Conservation (phyloP, 2,113 vertebrate genomes). For the Eonycteris spelaea region DNA sequence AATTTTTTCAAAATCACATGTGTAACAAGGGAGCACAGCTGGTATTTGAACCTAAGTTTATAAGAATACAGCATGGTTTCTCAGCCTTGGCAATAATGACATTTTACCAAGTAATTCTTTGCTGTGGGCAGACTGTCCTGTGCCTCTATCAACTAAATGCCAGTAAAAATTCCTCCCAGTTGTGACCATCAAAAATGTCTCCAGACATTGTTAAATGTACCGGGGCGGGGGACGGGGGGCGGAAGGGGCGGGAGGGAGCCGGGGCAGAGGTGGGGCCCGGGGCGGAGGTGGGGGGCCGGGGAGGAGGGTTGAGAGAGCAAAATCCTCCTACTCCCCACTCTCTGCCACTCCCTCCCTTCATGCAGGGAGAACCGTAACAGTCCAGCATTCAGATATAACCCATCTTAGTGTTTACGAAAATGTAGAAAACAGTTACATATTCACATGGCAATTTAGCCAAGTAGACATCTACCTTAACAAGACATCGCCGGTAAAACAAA, state of each 20-base stretch:
- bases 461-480: background rate
- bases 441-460: background rate
- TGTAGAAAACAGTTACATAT: background rate
- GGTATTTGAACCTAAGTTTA: background rate
- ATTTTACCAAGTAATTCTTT: background rate
- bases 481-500: background rate
- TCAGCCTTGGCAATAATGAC: background rate
- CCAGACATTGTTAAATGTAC: background rate
- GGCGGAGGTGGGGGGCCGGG: too few relatives aligned
- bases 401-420: background rate
- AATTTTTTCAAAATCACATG: background rate
- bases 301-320: too few relatives aligned
- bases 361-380: background rate
- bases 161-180: background rate
- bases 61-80: background rate
- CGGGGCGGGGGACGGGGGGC: fast-evolving
- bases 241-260: too few relatives aligned
- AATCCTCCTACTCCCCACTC: background rate
- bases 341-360: background rate
- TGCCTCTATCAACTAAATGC: background rate
- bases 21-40: background rate
- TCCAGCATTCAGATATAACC: background rate
- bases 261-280: too few relatives aligned
- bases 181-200: background rate
- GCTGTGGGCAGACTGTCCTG: background rate